Base-by-base conservation (phyloP, 2,888 invertebrate species). In the Rotaria socialis region DNA sequence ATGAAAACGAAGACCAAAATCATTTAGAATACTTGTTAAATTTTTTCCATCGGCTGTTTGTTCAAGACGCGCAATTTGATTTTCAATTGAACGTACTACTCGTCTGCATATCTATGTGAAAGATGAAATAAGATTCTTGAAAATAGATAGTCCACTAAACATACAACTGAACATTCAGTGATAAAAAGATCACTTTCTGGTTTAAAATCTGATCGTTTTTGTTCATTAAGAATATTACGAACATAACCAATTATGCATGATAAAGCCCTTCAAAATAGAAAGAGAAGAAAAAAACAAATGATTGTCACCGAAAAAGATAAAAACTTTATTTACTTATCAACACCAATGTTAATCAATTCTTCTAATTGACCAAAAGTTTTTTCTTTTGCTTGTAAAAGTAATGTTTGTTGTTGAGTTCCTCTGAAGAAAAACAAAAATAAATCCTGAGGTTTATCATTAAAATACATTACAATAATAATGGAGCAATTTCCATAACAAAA, bases 151-250 rank as follows among this genome's bases (percentile, higher is more conserved):
- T 47, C 11, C 47, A n/a, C 10, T 22, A 16, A 47, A 27, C 8
- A n/a, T 55, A 85, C 85, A n/a, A n/a, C 11, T 85, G 85, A 56
- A 85, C 85, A 85, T 55, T 85, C 58, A 0, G 52, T 22, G 35
- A 85, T 55, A 43, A 10, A 24, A 10, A 47, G 47, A 24, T 90
- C 90, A 87, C 89, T 89, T 89, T 97, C 93, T 16, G 93, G 92
- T 88, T 91, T 92, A 89, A 93, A 98, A 92, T 98, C 98, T 0
- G 94, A 95, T 91, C 96, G 97, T 92, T 95, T 96, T 92, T 99
- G 98, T 90, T 98, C 97, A 0, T 94, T 94, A 91, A 95, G 95
- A 41, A 99, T 92, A 89, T 96, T 94, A 24, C 80, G 43, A 47
- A 14, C n/a, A 80, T 80, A 80, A n/a, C 80, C 80, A n/a, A 80